A percentile compares a stretch with the other conserved stretches of the same genome.
Evolutionary conservation across 2,888 invertebrate species (phyloP).

Genomic region (Andrena minutula): DNA sequence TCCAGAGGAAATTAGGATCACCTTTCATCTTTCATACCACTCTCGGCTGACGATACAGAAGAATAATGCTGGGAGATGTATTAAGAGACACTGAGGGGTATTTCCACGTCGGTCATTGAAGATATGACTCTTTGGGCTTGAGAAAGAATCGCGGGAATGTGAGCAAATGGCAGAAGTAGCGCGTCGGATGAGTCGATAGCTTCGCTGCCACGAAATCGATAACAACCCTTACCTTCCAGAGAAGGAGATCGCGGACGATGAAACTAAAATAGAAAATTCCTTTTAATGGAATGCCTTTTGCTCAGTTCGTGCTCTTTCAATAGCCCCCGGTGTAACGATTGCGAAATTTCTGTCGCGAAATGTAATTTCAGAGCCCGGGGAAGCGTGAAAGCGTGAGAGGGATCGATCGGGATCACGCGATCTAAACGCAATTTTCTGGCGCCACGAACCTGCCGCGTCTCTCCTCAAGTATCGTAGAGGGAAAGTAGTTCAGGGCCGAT

Average conservation of each 20-base stretch:
- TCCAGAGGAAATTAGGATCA: background rate
- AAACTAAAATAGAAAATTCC: too few species aligned
- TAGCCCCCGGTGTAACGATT: background rate
- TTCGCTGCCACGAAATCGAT: too few species aligned
- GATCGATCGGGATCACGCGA: conserved; percentile 9
- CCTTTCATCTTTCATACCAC: background rate
- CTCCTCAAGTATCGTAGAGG: background rate
- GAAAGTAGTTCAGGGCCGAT: conserved; percentile 46
- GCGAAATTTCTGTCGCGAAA: background rate
- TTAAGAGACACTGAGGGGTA: background rate
- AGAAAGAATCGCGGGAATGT: background rate
- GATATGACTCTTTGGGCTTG: background rate
- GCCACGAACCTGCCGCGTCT: background rate
- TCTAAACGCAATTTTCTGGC: conserved; percentile 6
- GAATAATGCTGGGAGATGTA: background rate
- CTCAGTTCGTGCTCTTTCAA: background rate
- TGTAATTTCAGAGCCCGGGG: too few species aligned
- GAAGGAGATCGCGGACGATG: too few species aligned
- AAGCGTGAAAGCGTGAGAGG: background rate
- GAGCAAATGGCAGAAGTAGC: too few species aligned
- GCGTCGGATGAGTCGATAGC: too few species aligned
- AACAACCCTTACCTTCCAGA: too few species aligned
- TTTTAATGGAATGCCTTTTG: too few species aligned
- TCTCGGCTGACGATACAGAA: background rate
- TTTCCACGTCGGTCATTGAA: background rate